Evolutionary conservation across 2,888 invertebrate genomes (phyloP).

Genomic region (Hesperia comma): DNA sequence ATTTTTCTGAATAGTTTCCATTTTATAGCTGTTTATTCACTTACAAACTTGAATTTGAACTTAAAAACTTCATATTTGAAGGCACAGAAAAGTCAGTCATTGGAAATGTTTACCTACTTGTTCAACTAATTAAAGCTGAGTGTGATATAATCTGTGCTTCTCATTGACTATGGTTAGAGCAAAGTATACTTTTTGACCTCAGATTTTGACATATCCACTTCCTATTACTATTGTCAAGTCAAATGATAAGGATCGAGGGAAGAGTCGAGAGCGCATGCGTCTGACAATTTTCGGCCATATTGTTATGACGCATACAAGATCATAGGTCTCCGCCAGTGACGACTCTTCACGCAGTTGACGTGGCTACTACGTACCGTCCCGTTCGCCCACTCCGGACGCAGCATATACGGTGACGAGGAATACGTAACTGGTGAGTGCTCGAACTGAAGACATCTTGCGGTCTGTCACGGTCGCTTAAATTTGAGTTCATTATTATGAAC

Average conservation of each 20-base stretch:
- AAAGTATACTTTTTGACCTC: slow-evolving; percentile 37
- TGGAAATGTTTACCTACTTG: too few relatives aligned
- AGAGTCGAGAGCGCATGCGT: slow-evolving; percentile 69
- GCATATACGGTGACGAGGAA: slow-evolving; percentile 97
- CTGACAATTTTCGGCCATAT: slow-evolving; percentile 86
- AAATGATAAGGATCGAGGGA: slow-evolving; percentile 40
- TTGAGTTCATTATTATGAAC: slow-evolving; percentile 75
- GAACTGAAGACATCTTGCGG: slow-evolving; percentile 80
- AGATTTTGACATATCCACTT: slow-evolving; percentile 45
- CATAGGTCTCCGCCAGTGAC: slow-evolving; percentile 91
- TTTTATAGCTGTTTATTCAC: too few relatives aligned
- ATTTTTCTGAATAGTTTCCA: too few relatives aligned
- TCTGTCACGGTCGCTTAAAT: slow-evolving; percentile 79
- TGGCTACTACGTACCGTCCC: slow-evolving; percentile 96
- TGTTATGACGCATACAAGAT: slow-evolving; percentile 90
- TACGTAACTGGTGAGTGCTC: slow-evolving; percentile 96
- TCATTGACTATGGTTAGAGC: slow-evolving; percentile 7
- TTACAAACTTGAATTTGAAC: too few relatives aligned
- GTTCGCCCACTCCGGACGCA: slow-evolving; percentile 97
- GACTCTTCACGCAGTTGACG: slow-evolving; percentile 94
- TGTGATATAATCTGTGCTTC: too few relatives aligned
- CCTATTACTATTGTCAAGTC: slow-evolving; percentile 49
- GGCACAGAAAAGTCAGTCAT: too few relatives aligned
- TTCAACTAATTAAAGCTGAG: too few relatives aligned
- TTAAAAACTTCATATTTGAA: too few relatives aligned